These are phyloP conservation scores for Sinotaia quadrata DNA, from an alignment of 2,888 invertebrate species.

Conservation along the genomic window DNA sequence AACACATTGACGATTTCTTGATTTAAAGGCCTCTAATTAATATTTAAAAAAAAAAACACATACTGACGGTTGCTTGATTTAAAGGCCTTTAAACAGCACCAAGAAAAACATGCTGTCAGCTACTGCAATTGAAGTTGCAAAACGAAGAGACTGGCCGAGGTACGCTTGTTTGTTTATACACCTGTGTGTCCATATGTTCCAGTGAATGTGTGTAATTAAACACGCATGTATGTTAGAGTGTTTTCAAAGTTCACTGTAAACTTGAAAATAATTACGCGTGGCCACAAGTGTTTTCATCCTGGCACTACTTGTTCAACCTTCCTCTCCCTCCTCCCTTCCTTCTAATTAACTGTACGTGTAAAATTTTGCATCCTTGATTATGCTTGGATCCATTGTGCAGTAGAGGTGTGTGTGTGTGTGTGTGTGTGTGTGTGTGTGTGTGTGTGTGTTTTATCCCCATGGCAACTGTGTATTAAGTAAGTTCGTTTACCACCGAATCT, in stretches of 20 bases:
- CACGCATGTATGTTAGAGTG: background rate
- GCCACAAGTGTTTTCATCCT: background rate
- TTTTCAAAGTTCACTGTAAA: background rate
- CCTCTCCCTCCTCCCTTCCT: background rate
- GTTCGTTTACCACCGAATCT: background rate
- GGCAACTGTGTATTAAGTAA: background rate
- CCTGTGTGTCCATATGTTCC: background rate
- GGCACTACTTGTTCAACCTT: background rate
- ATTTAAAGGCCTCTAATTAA: too few species aligned
- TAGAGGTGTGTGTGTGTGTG: slow-evolving; percentile 7
- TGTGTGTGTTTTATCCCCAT: background rate
- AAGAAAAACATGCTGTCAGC: too few species aligned
- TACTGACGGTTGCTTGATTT: too few species aligned
- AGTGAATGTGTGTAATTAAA: background rate
- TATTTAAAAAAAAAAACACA: too few species aligned
- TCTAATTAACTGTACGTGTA: too few species aligned
- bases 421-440: slow-evolving; percentile 9
- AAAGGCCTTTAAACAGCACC: too few species aligned
- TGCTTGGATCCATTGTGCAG: background rate
- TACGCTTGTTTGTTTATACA: background rate
- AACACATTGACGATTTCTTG: too few species aligned
- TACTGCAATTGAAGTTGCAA: too few species aligned
- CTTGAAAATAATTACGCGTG: background rate
- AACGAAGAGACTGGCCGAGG: too few species aligned
- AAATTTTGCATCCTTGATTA: too few species aligned